A percentile compares a stretch with the other conserved stretches of the same genome.
Conservation (phyloP, 1,140 invertebrate species). For the Drosophila lacteicornis region DNA sequence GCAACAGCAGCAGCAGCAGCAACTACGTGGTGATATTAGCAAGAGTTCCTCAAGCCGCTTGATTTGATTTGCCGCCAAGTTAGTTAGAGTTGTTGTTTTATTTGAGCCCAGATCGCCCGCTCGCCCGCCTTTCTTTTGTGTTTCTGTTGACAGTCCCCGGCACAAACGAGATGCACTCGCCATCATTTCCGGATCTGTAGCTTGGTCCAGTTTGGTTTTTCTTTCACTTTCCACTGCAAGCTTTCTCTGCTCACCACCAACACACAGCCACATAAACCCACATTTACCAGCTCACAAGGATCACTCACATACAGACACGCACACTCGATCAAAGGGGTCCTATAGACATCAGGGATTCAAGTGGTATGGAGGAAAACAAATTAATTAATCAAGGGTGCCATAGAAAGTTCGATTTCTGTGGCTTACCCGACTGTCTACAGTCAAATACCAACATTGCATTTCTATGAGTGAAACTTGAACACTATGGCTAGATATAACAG, state of each 20-base stretch:
- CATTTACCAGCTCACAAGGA: conserved; percentile 17
- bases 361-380: background rate
- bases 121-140: conserved; percentile 33
- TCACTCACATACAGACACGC: conserved; percentile 5
- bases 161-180: conserved; percentile 36
- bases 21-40: conserved; percentile 79
- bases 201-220: conserved; percentile 23
- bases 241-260: conserved; percentile 26
- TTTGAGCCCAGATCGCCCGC: conserved; percentile 39
- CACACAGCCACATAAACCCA: background rate
- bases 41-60: conserved; percentile 79
- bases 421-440: too few species aligned
- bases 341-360: background rate
- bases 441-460: too few species aligned
- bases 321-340: conserved; percentile 22
- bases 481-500: too few species aligned
- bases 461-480: too few species aligned
- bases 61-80: conserved; percentile 82
- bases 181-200: conserved; percentile 17
- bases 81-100: conserved; percentile 75
- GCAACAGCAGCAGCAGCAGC: conserved; percentile 62
- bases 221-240: conserved; percentile 35
- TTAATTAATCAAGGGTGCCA: background rate
- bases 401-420: background rate
- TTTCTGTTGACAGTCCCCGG: conserved; percentile 24